Conservation (phyloP, 2,113 vertebrate genomes). For the Corythaixoides concolor region DNA sequence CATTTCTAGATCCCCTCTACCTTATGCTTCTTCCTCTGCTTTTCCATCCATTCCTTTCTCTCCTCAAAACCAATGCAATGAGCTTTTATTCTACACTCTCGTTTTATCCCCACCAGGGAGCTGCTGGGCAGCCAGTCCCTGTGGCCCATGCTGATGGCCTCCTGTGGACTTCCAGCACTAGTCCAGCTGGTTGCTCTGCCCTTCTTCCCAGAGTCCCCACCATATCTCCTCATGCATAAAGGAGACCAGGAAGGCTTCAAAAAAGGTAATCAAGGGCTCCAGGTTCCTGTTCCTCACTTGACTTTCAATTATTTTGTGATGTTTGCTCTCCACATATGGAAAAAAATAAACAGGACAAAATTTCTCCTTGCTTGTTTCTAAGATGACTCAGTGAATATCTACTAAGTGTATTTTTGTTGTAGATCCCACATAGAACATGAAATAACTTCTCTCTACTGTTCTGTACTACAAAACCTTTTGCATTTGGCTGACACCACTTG, state of each 20-base stretch:
- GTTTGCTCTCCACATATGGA: not conserved
- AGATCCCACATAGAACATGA: not conserved
- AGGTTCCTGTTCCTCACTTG: not conserved
- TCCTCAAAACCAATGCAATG: not conserved
- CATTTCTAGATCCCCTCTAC: not conserved
- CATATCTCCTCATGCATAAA: conserved; percentile 76
- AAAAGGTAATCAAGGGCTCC: conserved; percentile 68
- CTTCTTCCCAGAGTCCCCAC: conserved; percentile 75
- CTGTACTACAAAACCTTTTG: not conserved
- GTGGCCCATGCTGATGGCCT: conserved; percentile 81
- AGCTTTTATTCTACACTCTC: not conserved
- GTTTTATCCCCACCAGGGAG: conserved; percentile 62
- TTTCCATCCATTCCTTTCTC: not conserved
- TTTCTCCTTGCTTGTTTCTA: not conserved
- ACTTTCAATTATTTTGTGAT: not conserved
- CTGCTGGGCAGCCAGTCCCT: conserved; percentile 81
- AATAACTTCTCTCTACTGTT: not conserved
- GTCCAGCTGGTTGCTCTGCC: conserved; percentile 72
- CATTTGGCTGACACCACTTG: not conserved
- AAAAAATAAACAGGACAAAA: not conserved
- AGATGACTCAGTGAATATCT: not conserved
- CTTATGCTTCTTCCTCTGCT: not conserved
- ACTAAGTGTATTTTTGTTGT: not conserved
- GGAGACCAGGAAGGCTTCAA: conserved; percentile 73
- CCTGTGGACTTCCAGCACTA: conserved; percentile 71